Conservation (phyloP, 1,140 invertebrate species). For the Coptotermes formosanus region DNA sequence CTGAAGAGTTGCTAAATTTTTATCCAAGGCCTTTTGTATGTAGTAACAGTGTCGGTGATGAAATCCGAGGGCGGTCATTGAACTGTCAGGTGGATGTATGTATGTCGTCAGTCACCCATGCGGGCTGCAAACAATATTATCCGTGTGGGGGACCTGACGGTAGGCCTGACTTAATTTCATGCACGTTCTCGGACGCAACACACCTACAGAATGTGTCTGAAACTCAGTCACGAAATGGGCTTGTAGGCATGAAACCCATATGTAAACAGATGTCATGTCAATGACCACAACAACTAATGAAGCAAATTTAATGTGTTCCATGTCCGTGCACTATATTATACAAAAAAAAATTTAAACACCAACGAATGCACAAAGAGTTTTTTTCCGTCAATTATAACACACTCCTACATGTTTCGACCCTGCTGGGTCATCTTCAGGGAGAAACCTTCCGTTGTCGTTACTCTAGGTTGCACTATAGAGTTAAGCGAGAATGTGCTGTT, state of each 20-base stretch:
- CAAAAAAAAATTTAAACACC: too few species aligned
- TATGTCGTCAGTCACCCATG: not conserved
- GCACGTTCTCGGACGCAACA: not conserved
- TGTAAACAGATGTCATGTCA: not conserved
- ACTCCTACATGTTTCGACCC: too few species aligned
- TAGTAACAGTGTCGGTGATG: not conserved
- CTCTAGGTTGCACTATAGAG: too few species aligned
- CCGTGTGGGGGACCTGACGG: not conserved
- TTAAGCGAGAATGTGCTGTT: too few species aligned
- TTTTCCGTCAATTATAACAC: too few species aligned
- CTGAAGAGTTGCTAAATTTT: not conserved
- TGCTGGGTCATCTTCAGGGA: too few species aligned
- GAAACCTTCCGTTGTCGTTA: too few species aligned
- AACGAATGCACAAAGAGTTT: too few species aligned
- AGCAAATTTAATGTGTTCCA: too few species aligned
- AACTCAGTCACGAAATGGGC: not conserved
- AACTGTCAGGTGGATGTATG: not conserved
- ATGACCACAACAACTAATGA: not conserved
- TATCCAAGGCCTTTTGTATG: not conserved
- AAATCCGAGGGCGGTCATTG: not conserved
- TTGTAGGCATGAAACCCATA: not conserved
- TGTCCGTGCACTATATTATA: too few species aligned
- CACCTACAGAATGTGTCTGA: not conserved
- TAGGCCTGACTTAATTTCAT: not conserved
- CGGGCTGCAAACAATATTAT: not conserved